Conservation (phyloP, 2,113 vertebrate species). For the Gallinago paraguaiae region DNA sequence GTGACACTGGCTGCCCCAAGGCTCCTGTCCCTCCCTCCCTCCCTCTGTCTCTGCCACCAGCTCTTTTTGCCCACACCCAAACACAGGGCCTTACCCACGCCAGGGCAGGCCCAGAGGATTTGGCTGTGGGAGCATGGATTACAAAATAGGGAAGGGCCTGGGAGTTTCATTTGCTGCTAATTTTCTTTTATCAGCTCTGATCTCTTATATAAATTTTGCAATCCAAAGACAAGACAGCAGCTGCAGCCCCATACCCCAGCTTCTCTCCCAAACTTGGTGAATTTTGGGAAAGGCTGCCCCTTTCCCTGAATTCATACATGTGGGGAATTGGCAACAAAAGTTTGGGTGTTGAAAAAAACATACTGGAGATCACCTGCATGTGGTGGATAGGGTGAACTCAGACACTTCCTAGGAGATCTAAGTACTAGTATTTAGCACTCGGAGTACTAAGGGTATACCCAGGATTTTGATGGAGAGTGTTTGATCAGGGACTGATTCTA, state of each 20-base stretch:
- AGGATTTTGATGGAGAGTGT: background rate
- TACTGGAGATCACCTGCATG: background rate
- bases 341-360: background rate
- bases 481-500: background rate
- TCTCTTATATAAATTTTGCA: background rate
- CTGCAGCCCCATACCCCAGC: background rate
- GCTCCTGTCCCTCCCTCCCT: background rate
- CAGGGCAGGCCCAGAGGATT: background rate
- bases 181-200: background rate
- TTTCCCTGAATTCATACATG: background rate
- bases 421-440: background rate
- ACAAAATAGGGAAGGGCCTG: background rate
- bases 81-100: rapidly evolving
- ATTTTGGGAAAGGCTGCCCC: background rate
- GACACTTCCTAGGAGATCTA: background rate
- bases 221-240: background rate
- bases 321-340: background rate
- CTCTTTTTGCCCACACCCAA: background rate
- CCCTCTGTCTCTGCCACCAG: background rate
- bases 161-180: background rate
- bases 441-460: background rate
- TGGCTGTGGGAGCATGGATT: background rate
- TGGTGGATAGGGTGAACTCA: background rate
- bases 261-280: background rate
- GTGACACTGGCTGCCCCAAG: background rate